Evolutionary conservation across 2,797 vertebrate genomes (phyloP).

Genomic region (Hydrolagus colliei): DNA sequence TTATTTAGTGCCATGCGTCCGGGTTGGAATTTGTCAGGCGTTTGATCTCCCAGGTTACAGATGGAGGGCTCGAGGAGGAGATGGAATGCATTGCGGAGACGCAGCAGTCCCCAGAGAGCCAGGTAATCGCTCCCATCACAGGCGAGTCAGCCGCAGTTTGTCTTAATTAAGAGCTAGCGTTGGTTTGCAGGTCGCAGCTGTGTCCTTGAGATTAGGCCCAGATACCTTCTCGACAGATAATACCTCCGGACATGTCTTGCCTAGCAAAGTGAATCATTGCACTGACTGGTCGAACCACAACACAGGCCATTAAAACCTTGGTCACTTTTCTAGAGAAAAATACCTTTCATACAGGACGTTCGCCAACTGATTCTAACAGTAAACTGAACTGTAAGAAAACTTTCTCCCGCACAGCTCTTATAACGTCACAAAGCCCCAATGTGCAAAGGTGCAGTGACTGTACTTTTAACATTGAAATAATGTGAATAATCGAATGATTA

Average conservation of each 20-base stretch:
- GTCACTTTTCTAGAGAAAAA: neutral
- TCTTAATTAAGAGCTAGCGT: constrained; percentile 22
- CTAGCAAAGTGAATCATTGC: constrained; percentile 18
- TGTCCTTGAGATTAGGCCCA: constrained; percentile 26
- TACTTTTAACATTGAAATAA: too few species aligned
- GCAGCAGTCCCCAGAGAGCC: neutral
- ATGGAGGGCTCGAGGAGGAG: neutral
- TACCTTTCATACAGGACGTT: too few species aligned
- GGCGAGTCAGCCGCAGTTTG: constrained; percentile 6
- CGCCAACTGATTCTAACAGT: too few species aligned
- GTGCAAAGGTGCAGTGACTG: too few species aligned
- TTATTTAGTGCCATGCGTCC: neutral
- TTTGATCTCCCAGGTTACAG: neutral
- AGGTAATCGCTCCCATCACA: constrained; percentile 26
- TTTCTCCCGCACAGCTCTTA: too few species aligned
- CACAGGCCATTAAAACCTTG: neutral
- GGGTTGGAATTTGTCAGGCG: neutral
- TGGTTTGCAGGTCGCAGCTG: constrained; percentile 3
- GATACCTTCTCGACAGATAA: constrained; percentile 17
- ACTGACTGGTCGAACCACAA: neutral
- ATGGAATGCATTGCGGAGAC: neutral
- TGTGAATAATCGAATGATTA: too few species aligned
- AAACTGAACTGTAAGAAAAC: too few species aligned
- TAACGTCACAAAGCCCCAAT: too few species aligned
- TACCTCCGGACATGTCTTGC: constrained; percentile 2